Evolutionary conservation across 2,888 invertebrate genomes (phyloP).

Genomic region (Micoletzkya japonica): DNA sequence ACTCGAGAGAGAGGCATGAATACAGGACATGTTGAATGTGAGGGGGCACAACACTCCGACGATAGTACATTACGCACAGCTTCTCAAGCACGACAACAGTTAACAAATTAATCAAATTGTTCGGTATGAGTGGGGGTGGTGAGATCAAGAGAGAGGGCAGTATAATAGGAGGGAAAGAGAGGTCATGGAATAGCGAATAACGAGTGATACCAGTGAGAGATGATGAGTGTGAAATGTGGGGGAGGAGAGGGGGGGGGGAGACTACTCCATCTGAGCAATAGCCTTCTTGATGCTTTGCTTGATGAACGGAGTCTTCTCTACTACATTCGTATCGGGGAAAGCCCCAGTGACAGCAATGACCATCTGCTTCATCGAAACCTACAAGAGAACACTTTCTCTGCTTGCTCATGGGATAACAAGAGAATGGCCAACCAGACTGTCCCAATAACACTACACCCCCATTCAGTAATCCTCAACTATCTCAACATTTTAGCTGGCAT

Average conservation of each 20-base stretch:
- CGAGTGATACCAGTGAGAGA: neutral
- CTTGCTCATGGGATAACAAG: neutral
- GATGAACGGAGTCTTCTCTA: neutral
- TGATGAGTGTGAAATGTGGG: neutral
- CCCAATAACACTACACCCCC: no score
- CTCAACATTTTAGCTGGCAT: neutral
- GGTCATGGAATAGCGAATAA: neutral
- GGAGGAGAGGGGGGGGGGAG: neutral
- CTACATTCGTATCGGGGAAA: neutral
- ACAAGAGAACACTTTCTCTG: neutral
- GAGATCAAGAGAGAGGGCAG: neutral
- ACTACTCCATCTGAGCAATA: constrained; percentile 4
- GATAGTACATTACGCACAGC: no score
- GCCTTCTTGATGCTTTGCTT: constrained; percentile 20
- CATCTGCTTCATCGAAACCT: constrained; percentile 28
- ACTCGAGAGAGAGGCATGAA: no score
- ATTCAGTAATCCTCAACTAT: neutral
- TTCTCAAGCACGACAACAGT: no score
- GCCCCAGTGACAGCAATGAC: constrained; percentile 13
- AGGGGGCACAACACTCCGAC: no score
- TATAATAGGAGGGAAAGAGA: neutral
- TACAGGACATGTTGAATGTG: no score
- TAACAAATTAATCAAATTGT: no score
- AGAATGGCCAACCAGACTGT: neutral
- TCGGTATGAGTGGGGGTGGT: neutral